Percentiles rank a stretch among this genome's conserved stretches.
phyloP scores from a whole-genome alignment of 2,888 invertebrate genomes.

The Dysmachus trigonus region DNA sequence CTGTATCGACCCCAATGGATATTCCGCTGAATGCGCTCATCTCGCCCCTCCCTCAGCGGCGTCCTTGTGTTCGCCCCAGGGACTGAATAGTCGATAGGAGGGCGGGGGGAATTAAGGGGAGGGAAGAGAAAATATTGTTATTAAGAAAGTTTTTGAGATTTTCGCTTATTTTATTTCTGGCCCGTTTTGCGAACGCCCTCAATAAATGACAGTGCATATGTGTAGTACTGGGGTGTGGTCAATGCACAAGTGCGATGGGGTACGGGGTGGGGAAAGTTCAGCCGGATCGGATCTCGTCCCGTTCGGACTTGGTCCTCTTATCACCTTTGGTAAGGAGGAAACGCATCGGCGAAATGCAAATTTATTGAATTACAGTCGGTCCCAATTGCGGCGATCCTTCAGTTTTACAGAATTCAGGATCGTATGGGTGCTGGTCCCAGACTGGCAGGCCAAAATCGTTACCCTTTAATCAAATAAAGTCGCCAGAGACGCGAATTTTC shows the following conservation, averaged over 20 bases:
- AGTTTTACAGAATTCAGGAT: neutral
- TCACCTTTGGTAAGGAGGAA: slow-evolving; percentile 20
- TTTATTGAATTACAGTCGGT: slow-evolving; percentile 9
- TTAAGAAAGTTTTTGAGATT: slow-evolving; percentile 39
- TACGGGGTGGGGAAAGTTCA: neutral
- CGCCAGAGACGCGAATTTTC: slow-evolving; percentile 37
- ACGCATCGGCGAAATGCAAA: slow-evolving; percentile 12
- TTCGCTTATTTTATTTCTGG: slow-evolving; percentile 33
- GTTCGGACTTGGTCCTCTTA: neutral
- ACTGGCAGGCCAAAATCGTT: neutral
- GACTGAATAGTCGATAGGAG: neutral
- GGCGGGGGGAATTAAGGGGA: neutral
- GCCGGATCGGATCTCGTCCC: neutral
- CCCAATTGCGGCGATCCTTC: neutral
- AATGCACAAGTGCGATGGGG: neutral
- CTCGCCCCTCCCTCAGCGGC: neutral
- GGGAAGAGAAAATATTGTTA: slow-evolving; percentile 18
- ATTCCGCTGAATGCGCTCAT: neutral
- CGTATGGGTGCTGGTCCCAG: neutral
- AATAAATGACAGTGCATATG: slow-evolving; percentile 28
- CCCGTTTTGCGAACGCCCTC: neutral
- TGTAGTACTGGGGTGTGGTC: slow-evolving; percentile 22
- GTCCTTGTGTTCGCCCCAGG: neutral
- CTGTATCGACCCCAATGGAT: slow-evolving; percentile 30
- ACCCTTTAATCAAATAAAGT: slow-evolving; percentile 26